Base-by-base conservation (phyloP, 2,888 invertebrate genomes). In the Crioceris asparagi region DNA sequence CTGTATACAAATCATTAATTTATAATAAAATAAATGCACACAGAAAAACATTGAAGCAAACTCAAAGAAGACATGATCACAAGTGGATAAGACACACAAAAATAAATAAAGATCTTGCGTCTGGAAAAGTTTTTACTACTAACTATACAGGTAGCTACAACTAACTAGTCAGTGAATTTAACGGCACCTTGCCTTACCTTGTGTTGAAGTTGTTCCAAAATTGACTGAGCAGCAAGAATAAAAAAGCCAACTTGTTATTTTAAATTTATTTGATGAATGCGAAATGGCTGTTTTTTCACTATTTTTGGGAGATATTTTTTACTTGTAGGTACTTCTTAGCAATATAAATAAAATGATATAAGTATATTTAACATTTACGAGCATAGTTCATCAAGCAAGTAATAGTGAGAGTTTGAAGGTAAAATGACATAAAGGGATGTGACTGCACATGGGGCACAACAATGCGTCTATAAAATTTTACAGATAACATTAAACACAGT, bases 151-250 rank as follows among this genome's bases (percentile, higher is more conserved):
- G 47, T 50, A 49, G 35, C 36, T 38, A 29, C 40, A 36, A 45
- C 38, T 35, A 43, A 41, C 36, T 23, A 32, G 32, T 39, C 39
- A 19, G 34, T 41, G 35, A 43, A n/a, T n/a, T n/a, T n/a, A n/a
- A n/a, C n/a, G n/a, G n/a, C n/a, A n/a, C n/a, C n/a, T n/a, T 60
- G 66, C 77, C 90, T 91, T 91, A 92, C 92, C 92, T 91, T 78
- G 88, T 84, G 71, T 91, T 91, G 86, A 92, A 91, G 85, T 91
- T 87, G 79, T 88, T 91, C 92, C 91, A 91, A 83, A 91, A 91
- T 77, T 90, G 84, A 87, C 91, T 92, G 85, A 74, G 82, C 81
- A 81, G 82, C 82, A 78, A 74, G 77, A 62, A 62, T 55, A 60
- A 55, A 55, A 56, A 59, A 52, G 46, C 48, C 49, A 48, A 51